These are phyloP conservation scores for Phenganax stokvisi DNA, from an alignment of 92 coral and sea anemone species.

Conservation along the genomic window DNA sequence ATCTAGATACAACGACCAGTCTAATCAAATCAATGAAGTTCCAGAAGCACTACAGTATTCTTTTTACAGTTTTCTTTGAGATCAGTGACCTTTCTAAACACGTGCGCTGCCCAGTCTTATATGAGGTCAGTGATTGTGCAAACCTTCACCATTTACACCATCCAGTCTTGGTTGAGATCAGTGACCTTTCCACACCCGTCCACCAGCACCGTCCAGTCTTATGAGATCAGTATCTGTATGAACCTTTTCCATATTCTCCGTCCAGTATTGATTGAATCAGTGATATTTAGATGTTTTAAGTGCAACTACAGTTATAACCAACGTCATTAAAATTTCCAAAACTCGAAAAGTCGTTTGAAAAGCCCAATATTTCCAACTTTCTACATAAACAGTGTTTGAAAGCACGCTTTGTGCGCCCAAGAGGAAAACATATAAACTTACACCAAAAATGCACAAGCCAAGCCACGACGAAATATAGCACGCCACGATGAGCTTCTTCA, in stretches of 20 bases:
- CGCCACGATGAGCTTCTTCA: constrained; percentile 32
- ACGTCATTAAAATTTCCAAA: constrained; percentile 44
- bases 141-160: too few species aligned
- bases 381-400: background rate
- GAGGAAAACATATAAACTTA: constrained; percentile 29
- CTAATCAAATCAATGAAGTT: too few species aligned
- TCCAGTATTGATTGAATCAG: background rate
- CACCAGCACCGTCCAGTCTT: too few species aligned
- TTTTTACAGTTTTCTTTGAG: too few species aligned
- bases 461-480: constrained; percentile 42
- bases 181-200: too few species aligned
- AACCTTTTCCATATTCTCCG: background rate
- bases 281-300: constrained; percentile 18
- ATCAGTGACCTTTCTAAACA: too few species aligned
- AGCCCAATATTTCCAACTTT: constrained; percentile 52
- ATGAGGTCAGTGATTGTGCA: too few species aligned
- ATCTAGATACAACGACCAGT: too few species aligned
- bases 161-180: too few species aligned
- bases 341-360: constrained; percentile 30
- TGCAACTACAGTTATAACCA: constrained; percentile 50
- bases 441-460: constrained; percentile 40
- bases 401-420: constrained; percentile 49
- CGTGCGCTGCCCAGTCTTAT: too few species aligned
- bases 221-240: too few species aligned
- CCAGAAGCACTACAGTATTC: too few species aligned